These are phyloP conservation scores for Lithobates pipiens DNA, from an alignment of 2,797 vertebrate genomes.

Conservation along the genomic window DNA sequence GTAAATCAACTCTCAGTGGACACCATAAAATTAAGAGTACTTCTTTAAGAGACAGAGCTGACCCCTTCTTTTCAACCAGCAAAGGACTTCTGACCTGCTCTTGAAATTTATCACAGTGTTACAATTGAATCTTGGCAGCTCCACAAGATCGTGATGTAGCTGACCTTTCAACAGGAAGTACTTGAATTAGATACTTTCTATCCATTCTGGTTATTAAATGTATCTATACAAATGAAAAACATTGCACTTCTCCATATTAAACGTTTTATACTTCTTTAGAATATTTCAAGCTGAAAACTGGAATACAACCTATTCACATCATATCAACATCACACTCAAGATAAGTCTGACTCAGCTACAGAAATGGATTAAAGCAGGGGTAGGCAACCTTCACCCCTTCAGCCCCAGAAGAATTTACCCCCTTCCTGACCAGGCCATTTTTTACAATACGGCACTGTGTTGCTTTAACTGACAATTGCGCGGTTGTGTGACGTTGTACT, in stretches of 20 bases:
- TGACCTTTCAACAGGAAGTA: constrained; percentile 76
- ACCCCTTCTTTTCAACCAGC: constrained; percentile 80
- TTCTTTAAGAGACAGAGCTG: constrained; percentile 78
- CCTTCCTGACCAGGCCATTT: too few relatives aligned
- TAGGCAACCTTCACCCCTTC: too few relatives aligned
- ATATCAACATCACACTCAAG: too few relatives aligned
- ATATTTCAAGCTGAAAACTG: too few relatives aligned
- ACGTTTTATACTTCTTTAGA: neutral
- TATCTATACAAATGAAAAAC: constrained; percentile 12
- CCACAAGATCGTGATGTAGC: constrained; percentile 64
- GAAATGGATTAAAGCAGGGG: too few relatives aligned
- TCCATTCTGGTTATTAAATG: constrained; percentile 4
- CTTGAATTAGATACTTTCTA: neutral
- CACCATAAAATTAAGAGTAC: constrained; percentile 79
- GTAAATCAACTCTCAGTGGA: constrained; percentile 82
- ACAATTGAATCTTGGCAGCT: constrained; percentile 84
- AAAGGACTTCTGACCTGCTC: constrained; percentile 80
- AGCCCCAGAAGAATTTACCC: too few relatives aligned
- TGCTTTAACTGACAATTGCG: too few relatives aligned
- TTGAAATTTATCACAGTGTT: constrained; percentile 88
- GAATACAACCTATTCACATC: too few relatives aligned
- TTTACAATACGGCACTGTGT: too few relatives aligned
- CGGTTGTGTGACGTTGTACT: too few relatives aligned
- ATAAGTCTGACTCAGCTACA: too few relatives aligned
- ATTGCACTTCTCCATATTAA: neutral